Percentiles rank a stretch among this genome's conserved stretches.
These are phyloP conservation scores for Erythrocebus patas DNA, from an alignment of 2,113 vertebrate genomes.

Conservation along the genomic window DNA sequence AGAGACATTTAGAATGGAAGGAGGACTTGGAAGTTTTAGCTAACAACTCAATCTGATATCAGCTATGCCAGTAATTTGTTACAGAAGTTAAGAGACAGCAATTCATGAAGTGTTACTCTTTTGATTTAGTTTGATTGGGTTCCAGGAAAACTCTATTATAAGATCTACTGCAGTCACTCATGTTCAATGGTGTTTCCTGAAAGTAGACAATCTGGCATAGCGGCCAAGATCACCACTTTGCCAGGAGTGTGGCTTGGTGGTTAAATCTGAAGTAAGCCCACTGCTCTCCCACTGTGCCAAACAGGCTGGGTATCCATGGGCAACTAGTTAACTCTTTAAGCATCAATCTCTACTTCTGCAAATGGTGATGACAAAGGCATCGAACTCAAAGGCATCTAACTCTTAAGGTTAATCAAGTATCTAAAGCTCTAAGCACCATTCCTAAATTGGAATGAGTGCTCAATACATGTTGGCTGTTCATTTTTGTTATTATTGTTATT, in stretches of 20 bases:
- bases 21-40: background rate
- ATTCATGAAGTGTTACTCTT: background rate
- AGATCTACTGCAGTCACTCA: background rate
- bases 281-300: background rate
- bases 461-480: background rate
- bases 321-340: background rate
- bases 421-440: background rate
- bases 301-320: background rate
- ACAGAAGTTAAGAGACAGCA: background rate
- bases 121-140: background rate
- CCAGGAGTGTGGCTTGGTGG: background rate
- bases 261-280: background rate
- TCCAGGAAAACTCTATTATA: background rate
- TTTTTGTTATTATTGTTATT: background rate
- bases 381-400: background rate
- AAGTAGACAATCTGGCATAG: background rate
- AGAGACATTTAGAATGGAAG: background rate
- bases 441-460: background rate
- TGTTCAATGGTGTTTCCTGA: background rate
- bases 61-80: background rate
- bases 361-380: background rate
- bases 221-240: background rate
- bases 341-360: background rate
- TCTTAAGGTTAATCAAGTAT: background rate
- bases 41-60: slow-evolving; percentile 19